Conservation (phyloP, 1,140 invertebrate species). For the Heliconius hewitsoni region DNA sequence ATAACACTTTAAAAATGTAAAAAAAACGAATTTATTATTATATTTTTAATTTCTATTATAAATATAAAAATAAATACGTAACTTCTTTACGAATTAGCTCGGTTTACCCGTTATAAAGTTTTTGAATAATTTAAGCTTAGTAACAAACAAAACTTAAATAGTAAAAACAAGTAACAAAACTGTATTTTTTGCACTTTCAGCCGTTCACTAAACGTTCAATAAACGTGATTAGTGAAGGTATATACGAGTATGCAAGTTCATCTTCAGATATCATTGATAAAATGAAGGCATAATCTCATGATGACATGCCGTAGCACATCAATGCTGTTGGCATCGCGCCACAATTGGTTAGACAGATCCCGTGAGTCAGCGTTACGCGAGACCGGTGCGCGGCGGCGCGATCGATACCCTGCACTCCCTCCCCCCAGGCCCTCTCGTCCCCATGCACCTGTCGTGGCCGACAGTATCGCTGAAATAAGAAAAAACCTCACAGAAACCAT, state of each 20-base stretch:
- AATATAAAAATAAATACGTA: too few relatives aligned
- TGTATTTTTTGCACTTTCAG: too few relatives aligned
- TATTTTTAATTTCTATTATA: too few relatives aligned
- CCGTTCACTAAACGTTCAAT: too few relatives aligned
- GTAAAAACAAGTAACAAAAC: too few relatives aligned
- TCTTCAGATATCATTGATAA: slow-evolving; percentile 20
- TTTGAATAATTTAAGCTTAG: too few relatives aligned
- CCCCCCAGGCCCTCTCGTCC: slow-evolving; percentile 36
- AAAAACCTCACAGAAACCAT: slow-evolving; percentile 44
- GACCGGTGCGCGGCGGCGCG: slow-evolving; percentile 66
- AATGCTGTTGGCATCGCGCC: slow-evolving; percentile 61
- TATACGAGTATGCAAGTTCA: not conserved
- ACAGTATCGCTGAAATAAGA: slow-evolving; percentile 36
- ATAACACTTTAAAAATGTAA: too few relatives aligned
- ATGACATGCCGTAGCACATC: slow-evolving; percentile 56
- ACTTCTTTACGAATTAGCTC: too few relatives aligned
- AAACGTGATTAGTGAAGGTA: not conserved
- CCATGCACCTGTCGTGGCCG: slow-evolving; percentile 53
- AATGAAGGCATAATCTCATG: slow-evolving; percentile 58
- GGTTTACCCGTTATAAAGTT: too few relatives aligned
- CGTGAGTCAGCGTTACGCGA: slow-evolving; percentile 69
- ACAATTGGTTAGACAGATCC: slow-evolving; percentile 53
- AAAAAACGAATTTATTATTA: too few relatives aligned
- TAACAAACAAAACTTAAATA: too few relatives aligned
- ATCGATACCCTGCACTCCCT: slow-evolving; percentile 64